Conservation (phyloP, 1,140 invertebrate genomes). For the Chironomus tepperi region DNA sequence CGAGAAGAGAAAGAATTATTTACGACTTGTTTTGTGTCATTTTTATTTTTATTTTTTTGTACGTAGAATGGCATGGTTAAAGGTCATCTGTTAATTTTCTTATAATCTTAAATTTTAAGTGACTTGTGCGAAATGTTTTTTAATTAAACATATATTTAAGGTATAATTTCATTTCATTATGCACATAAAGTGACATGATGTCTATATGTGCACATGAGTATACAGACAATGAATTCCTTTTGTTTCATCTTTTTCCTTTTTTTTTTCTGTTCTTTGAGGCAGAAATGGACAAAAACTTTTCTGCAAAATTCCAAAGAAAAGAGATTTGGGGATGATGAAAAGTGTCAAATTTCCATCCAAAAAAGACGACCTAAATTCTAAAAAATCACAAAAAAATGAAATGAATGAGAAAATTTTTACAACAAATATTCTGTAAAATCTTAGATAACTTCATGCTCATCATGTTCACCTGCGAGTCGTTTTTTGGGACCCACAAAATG, state of each 20-base stretch:
- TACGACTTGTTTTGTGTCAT: no score
- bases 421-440: neutral
- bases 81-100: no score
- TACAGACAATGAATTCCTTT: no score
- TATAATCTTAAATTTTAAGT: no score
- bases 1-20: no score
- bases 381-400: neutral
- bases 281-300: neutral
- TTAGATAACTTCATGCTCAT: no score
- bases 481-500: no score
- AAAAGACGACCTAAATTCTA: neutral
- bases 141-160: no score
- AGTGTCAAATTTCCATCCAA: neutral
- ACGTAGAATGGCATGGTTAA: no score
- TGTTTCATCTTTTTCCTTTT: neutral
- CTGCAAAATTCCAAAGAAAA: slow-evolving; percentile 3
- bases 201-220: neutral
- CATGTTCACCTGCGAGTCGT: neutral
- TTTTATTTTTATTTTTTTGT: no score
- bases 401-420: neutral
- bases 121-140: no score
- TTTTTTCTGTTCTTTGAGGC: neutral
- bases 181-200: neutral
- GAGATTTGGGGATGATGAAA: neutral
- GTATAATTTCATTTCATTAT: no score